These are phyloP conservation scores for Oscheius sp. DNA, from an alignment of 1,140 invertebrate species.

Conservation along the genomic window DNA sequence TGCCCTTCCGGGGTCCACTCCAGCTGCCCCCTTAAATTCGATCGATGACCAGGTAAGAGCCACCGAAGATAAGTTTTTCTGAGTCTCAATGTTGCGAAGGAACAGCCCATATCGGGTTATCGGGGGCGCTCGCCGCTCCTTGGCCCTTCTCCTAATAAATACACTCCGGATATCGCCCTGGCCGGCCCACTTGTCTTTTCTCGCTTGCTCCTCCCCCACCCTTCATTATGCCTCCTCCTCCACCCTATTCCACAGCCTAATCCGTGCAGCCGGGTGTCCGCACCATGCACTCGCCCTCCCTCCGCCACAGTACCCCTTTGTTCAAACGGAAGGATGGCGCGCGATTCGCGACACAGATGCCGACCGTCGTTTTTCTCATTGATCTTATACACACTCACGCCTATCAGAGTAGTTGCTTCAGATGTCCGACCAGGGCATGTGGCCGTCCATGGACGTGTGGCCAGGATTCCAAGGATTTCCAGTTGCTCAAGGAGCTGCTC, in stretches of 20 bases:
- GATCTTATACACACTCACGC: conserved; percentile 12
- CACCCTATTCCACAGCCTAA: not conserved
- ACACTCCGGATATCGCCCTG: too few species aligned
- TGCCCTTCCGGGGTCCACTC: not conserved
- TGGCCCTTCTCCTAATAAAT: too few species aligned
- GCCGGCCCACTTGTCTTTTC: too few species aligned
- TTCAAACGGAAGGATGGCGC: conserved; percentile 7
- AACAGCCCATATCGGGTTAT: not conserved
- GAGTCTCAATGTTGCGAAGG: conserved; percentile 2
- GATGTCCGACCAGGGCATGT: not conserved
- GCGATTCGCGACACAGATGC: conserved; percentile 4
- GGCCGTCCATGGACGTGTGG: not conserved
- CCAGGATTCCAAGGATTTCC: not conserved
- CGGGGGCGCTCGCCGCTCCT: too few species aligned
- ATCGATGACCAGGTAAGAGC: not conserved
- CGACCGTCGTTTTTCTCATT: not conserved
- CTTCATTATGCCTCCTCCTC: conserved; percentile 1
- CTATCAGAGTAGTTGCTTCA: not conserved
- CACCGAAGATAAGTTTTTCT: conserved; percentile 3
- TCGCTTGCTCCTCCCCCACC: not conserved
- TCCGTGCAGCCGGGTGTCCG: not conserved
- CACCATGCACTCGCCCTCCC: conserved; percentile 1
- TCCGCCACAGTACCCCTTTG: conserved; percentile 5
- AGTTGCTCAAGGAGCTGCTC: not conserved
- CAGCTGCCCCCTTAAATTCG: not conserved